Conservation (phyloP, 2,888 invertebrate genomes). For the Trichopoda pennipes region DNA sequence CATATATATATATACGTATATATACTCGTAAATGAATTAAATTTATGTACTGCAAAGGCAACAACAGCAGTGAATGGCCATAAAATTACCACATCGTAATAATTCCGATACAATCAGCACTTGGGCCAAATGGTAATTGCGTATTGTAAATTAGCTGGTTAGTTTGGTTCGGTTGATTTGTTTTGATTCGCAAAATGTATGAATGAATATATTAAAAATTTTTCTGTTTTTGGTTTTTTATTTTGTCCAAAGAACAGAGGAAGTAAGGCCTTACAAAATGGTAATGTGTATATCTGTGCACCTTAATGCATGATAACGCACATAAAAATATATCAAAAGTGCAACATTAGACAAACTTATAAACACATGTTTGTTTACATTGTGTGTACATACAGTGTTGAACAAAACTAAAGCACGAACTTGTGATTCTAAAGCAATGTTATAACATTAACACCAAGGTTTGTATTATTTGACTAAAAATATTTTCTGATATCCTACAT, state of each 20-base stretch:
- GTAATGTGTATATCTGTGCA: constrained; percentile 18
- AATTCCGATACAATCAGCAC: constrained; percentile 73
- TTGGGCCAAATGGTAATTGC: constrained; percentile 67
- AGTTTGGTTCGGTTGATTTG: constrained; percentile 59
- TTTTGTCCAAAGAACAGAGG: constrained; percentile 6
- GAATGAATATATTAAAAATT: constrained; percentile 56
- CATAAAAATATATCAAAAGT: background rate
- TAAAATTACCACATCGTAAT: constrained; percentile 76
- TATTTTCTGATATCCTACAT: too few species aligned
- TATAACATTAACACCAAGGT: too few species aligned
- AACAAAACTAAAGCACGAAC: too few species aligned
- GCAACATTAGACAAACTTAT: background rate
- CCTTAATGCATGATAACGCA: constrained; percentile 54
- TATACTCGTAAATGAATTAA: too few species aligned
- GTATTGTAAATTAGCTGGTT: constrained; percentile 65
- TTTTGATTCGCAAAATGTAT: constrained; percentile 51
- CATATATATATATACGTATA: background rate
- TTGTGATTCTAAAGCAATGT: too few species aligned
- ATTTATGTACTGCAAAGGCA: constrained; percentile 25
- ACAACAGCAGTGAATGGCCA: constrained; percentile 62
- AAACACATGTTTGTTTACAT: background rate
- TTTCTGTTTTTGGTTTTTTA: background rate
- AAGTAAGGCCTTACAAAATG: constrained; percentile 8
- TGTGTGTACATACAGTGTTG: background rate
- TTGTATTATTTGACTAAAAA: too few species aligned